Base-by-base conservation (phyloP, 2,797 vertebrate genomes). In the Notolabrus celidotus region DNA sequence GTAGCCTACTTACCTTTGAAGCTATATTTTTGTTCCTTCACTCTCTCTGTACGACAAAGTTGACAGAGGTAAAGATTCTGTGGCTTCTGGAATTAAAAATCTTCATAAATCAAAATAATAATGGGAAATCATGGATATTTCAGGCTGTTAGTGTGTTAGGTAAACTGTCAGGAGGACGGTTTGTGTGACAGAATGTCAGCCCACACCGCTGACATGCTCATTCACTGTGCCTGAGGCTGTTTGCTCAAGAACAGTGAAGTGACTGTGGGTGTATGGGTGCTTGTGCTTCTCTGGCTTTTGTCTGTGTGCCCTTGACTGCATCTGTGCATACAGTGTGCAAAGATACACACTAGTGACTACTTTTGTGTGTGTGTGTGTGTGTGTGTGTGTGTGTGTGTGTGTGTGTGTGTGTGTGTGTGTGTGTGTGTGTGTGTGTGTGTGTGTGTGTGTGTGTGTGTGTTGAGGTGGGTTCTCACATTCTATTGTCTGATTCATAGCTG, bases 171-270 rank as follows among this genome's bases (percentile, higher is more conserved):
- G 65, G 74, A 77, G 77, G 68, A 77, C 59, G 70, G 71, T 87
- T 73, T 83, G 77, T 89, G 83, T 72, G 86, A 86, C 80, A 87
- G 84, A 87, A 83, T 85, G 80, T 78, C 81, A 87, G 76, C 89
- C 83, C 80, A 84, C 88, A 80, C 73, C 38, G 33, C 74, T 75
- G 81, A 85, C 81, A 82, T 65, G 80, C 86, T 88, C 78, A 69
- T 85, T 83, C 84, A 64, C 72, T 69, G 58, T 42, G 87, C 88
- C 88, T 65, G 0, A 42, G 85, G 89, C 86, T 91, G 83, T 90
- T 87, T 90, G 85, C 82, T 86, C 86, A 83, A 80, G 79, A 89
- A 84, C 81, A 79, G 81, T 56, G 85, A 69, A 84, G 76, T 84
- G 83, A 84, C 86, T 80, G 83, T 87, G 84, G 77, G 69, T 89